These are phyloP conservation scores for Osmerus eperlanus DNA, from an alignment of 2,113 vertebrate genomes.

Conservation along the genomic window DNA sequence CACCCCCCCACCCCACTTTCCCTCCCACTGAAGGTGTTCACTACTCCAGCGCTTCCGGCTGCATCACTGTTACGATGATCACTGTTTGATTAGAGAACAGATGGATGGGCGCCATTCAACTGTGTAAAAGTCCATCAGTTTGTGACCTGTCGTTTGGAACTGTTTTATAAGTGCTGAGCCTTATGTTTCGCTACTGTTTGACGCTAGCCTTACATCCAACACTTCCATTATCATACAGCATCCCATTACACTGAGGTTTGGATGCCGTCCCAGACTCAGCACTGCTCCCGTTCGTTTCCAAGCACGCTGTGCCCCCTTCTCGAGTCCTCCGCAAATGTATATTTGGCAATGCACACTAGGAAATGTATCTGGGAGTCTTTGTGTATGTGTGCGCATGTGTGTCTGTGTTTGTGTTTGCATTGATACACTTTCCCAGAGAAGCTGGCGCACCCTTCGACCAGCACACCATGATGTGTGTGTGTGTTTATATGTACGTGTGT, in stretches of 20 bases:
- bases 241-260: neutral
- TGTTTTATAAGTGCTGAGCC: neutral
- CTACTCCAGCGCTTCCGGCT: neutral
- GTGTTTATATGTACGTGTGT: neutral
- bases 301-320: neutral
- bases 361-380: no score
- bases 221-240: neutral
- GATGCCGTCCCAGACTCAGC: conserved; percentile 3
- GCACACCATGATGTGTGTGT: neutral
- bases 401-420: neutral
- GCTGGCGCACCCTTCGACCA: neutral
- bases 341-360: neutral
- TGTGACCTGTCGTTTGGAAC: neutral
- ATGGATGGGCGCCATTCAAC: neutral
- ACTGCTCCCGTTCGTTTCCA: neutral
- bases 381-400: neutral
- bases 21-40: neutral
- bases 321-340: no score
- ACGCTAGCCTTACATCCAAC: neutral
- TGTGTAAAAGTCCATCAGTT: neutral
- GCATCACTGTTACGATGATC: neutral
- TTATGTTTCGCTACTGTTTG: neutral
- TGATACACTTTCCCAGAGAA: neutral
- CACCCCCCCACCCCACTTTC: conserved; percentile 6
- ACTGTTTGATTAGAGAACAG: neutral